These are phyloP conservation scores for Altica lythri DNA, from an alignment of 2,888 invertebrate genomes.

Conservation along the genomic window DNA sequence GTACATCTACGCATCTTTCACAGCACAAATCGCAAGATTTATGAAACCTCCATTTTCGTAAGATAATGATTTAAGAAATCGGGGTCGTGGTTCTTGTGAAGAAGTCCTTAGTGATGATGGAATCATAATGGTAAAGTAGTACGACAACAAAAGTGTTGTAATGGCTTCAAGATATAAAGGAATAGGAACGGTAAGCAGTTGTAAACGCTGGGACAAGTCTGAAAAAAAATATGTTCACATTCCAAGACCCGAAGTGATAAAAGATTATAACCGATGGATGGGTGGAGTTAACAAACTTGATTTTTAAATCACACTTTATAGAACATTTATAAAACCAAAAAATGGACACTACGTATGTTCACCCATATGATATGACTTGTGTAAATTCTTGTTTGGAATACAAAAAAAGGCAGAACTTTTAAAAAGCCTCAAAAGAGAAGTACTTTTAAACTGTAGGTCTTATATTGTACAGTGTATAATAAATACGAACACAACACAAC, in stretches of 20 bases:
- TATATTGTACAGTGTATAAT: no score
- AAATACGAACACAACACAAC: no score
- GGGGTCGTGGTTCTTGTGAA: slow-evolving; percentile 29
- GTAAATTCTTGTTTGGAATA: no score
- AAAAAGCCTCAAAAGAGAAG: no score
- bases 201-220: slow-evolving; percentile 7
- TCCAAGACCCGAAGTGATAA: slow-evolving; percentile 38
- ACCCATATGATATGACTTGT: slow-evolving; percentile 31
- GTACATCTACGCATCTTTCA: no score
- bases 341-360: slow-evolving; percentile 35
- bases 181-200: not conserved
- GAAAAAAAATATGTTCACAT: slow-evolving; percentile 6
- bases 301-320: slow-evolving; percentile 41
- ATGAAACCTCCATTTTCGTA: slow-evolving; percentile 32
- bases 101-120: slow-evolving; percentile 31
- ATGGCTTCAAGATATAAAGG: slow-evolving; percentile 4
- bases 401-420: no score
- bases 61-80: slow-evolving; percentile 33
- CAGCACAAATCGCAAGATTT: slow-evolving; percentile 34
- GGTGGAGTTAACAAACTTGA: slow-evolving; percentile 45
- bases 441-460: no score
- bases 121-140: not conserved
- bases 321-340: slow-evolving; percentile 38
- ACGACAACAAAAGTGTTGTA: not conserved
- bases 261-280: slow-evolving; percentile 41